Base-by-base conservation (phyloP, 1,140 invertebrate genomes). In the Rhagoletis zephyria region DNA sequence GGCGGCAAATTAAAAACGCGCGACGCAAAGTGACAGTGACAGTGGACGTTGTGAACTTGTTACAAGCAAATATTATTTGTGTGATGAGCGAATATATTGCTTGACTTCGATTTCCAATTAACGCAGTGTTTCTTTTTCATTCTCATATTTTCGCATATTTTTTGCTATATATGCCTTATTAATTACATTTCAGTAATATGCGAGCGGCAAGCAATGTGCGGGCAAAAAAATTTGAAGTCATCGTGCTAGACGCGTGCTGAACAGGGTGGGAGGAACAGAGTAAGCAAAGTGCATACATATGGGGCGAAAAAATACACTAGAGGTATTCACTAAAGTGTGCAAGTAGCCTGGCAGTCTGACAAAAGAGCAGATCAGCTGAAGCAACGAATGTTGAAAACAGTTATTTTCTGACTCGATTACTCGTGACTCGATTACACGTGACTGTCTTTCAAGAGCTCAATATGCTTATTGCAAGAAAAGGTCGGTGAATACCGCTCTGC, bases 21-120 rank as follows among this genome's bases (percentile, higher is more conserved):
- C 67, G 42, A 4, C 67, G 14, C 6, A 81, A 45, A 59, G 74
- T 81, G 74, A n/a, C 74, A 81, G 4, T 81, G 70, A 48, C 40
- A 30, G 19, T 70, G 65, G 65, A 42, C 9, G 40, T 42, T 14
- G 2, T 51, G 48, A 81, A 48, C 74, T 19, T n/a, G 40, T 81
- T 81, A 59, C n/a, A 81, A 81, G 42, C 56, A 81, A 51, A 81
- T 81, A 59, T 81, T 51, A 30, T 19, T 81, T 81, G 16, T 81
- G 42, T 56, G 48, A 81, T 51, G 45, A 81, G 45, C 48, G 51
- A 81, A 56, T 48, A 81, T 81, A 81, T 81, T 81, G 14, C 19
- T 4, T 51, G 48, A 77, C 74, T 81, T 81, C 74, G 74, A 59
- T 81, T 81, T 19, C n/a, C 16, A 81, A 59, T 56, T 56, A 59